A percentile compares a stretch with the other conserved stretches of the same genome.
phyloP scores from a whole-genome alignment of 2,113 vertebrate species.

The Tetrao urogallus region DNA sequence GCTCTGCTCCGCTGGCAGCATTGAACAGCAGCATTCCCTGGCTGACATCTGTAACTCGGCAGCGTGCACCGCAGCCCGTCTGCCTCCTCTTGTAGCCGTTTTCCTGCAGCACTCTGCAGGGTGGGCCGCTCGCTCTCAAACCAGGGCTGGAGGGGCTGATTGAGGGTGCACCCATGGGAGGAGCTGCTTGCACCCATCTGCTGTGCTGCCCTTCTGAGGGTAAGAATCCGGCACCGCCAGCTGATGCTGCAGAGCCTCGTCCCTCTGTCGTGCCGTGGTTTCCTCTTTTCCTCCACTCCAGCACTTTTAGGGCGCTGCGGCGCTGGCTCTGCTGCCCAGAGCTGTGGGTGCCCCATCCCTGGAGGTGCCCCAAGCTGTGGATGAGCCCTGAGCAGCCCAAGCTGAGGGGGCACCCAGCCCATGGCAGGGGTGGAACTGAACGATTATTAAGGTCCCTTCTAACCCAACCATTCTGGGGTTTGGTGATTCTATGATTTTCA shows the following conservation, averaged over 20 bases:
- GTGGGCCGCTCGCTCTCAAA: too few species aligned
- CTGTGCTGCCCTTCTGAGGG: not conserved
- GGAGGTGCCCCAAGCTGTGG: not conserved
- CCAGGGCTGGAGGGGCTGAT: too few species aligned
- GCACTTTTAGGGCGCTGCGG: not conserved
- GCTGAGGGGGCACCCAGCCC: not conserved
- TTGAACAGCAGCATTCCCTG: not conserved
- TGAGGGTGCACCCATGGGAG: too few species aligned
- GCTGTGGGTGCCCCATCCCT: not conserved
- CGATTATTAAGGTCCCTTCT: too few species aligned
- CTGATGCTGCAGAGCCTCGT: not conserved
- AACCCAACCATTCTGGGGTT: too few species aligned
- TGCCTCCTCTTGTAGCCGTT: not conserved
- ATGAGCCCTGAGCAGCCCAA: not conserved
- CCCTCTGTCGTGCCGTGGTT: not conserved
- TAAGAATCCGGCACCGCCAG: not conserved
- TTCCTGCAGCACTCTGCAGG: not conserved
- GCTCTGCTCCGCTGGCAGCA: not conserved
- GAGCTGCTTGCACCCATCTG: not conserved
- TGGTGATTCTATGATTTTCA: too few species aligned
- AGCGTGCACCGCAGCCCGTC: not conserved
- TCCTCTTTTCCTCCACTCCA: not conserved
- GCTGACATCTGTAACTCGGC: not conserved
- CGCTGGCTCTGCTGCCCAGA: too few species aligned
- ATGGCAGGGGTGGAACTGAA: not conserved